Evolutionary conservation across 2,888 invertebrate genomes (phyloP).

Genomic region (Epsilonema sp.): DNA sequence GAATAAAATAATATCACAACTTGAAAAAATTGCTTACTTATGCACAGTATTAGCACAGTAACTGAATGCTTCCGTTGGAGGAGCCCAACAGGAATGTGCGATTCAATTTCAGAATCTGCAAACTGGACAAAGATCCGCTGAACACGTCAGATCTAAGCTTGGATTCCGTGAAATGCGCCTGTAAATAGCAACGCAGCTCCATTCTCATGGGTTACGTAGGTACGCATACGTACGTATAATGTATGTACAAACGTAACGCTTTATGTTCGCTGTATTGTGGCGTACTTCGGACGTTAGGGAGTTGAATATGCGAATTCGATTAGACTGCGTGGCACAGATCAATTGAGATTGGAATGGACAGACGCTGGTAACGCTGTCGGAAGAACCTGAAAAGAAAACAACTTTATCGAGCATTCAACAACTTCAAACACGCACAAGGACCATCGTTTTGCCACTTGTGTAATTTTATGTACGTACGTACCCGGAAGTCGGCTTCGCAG

Average conservation of each 20-base stretch:
- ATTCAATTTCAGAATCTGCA: conserved; percentile 72
- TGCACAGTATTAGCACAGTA: conserved; percentile 32
- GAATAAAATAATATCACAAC: too few relatives aligned
- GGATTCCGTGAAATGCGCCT: conserved; percentile 46
- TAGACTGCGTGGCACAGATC: conserved; percentile 74
- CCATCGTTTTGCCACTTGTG: background rate
- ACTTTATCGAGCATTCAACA: background rate
- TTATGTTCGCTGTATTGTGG: conserved; percentile 48
- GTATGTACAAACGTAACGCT: too few relatives aligned
- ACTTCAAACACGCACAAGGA: background rate
- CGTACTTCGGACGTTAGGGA: conserved; percentile 10
- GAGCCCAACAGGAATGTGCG: conserved; percentile 68
- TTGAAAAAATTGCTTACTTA: too few relatives aligned
- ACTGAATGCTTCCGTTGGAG: conserved; percentile 52
- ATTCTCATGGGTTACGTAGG: too few relatives aligned
- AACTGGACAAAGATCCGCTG: conserved; percentile 68
- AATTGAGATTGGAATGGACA: conserved; percentile 38
- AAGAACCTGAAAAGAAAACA: background rate
- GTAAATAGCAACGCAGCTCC: too few relatives aligned
- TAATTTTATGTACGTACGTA: too few relatives aligned
- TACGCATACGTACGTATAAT: too few relatives aligned
- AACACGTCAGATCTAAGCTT: conserved; percentile 70
- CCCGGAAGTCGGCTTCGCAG: background rate
- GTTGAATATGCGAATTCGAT: conserved; percentile 36
- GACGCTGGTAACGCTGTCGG: background rate